A percentile compares a stretch with the other conserved stretches of the same genome.
Evolutionary conservation across 2,797 vertebrate genomes (phyloP).

Genomic region (Gambelia wislizenii): DNA sequence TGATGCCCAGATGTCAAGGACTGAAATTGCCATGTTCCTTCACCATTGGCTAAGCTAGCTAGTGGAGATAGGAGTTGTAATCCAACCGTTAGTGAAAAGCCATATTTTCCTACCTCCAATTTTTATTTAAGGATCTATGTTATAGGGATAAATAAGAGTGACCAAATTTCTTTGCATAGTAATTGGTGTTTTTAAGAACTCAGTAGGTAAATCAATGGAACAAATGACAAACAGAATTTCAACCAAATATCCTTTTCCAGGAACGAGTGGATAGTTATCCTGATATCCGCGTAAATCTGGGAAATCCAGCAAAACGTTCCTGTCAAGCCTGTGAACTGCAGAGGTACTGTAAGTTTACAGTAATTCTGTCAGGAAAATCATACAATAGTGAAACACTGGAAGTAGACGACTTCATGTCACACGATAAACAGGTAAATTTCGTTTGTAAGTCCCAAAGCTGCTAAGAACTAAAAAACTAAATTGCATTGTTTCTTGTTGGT

Average conservation of each 20-base stretch:
- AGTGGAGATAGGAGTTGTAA: neutral
- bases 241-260: conserved; percentile 71
- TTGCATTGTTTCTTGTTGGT: neutral
- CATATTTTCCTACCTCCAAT: neutral
- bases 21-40: neutral
- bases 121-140: neutral
- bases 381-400: conserved; percentile 81
- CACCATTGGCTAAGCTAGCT: neutral
- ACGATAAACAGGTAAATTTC: conserved; percentile 84
- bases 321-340: conserved; percentile 85
- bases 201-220: neutral
- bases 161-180: neutral
- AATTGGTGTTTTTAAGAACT: neutral
- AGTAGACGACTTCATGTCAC: conserved; percentile 84
- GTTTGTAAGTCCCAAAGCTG: neutral
- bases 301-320: conserved; percentile 1
- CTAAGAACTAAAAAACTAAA: conserved; percentile 4
- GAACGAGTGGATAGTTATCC: conserved; percentile 86
- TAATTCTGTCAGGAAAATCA: conserved; percentile 82
- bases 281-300: conserved; percentile 64
- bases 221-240: neutral
- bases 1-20: neutral
- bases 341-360: conserved; percentile 75
- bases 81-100: neutral
- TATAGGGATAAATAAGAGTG: neutral